Evolutionary conservation across 2,888 invertebrate genomes (phyloP), one percentile per base, ranked within the genome.

Genomic region (Platycheirus albimanus): DNA sequence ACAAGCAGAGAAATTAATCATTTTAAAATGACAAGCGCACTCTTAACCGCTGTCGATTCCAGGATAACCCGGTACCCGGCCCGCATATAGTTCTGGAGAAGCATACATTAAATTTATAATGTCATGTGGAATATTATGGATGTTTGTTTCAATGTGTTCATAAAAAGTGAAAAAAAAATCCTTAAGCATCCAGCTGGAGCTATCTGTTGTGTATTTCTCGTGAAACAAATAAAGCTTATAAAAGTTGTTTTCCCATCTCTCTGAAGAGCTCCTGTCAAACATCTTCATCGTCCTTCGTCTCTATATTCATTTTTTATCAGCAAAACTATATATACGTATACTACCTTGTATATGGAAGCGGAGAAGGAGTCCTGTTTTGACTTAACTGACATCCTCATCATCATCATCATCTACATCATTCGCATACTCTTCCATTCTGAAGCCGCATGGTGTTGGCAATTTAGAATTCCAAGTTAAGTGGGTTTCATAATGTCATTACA

Each of bases 401-500:
- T n/a, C n/a, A n/a, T n/a, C 74, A 69, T 69, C 69, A 43, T 30
- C 66, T 67, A 19, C 69, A 52, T 17, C 58, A 67, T 45, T 58
- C 58, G 51, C 45, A 56, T 51, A 49, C 28, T 64, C 33, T 41
- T 38, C 47, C 66, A 36, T 19, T 45, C 61, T 41, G 45, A 54
- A 52, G 49, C 75, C 76, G 61, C 66, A 58, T 70, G 69, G 75
- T 56, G 80, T 70, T 80, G 80, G 80, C 56, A 80, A 81, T 81
- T 81, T 71, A 36, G 66, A 81, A 81, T 81, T 81, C 71, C 72
- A 56, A 76, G 51, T 69, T 83, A 83, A 83, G 77, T 77, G 77
- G 71, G 78, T 83, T 83, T 77, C 77, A 72, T 83, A 83, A 83
- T 83, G 83, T 83, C 83, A 77, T 83, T 83, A 83, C 83, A 83